These are phyloP conservation scores for Capricornis sumatraensis DNA, from an alignment of 2,113 vertebrate genomes.

Conservation along the genomic window DNA sequence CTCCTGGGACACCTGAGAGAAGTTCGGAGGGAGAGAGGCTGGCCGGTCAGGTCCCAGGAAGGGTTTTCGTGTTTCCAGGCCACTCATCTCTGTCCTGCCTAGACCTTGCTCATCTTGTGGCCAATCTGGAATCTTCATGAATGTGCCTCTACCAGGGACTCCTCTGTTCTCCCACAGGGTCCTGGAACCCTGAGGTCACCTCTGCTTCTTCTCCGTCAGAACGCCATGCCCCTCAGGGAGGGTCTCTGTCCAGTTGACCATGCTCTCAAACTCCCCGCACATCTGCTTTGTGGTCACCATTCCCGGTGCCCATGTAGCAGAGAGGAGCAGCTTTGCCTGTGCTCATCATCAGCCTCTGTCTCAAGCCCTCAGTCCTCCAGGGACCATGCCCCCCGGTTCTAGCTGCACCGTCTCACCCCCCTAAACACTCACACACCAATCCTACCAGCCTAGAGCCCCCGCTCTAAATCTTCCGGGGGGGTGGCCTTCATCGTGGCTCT, in stretches of 20 bases:
- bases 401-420: not conserved
- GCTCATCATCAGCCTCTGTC: not conserved
- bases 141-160: not conserved
- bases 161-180: not conserved
- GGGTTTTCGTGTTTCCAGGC: not conserved
- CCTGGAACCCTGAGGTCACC: not conserved
- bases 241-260: not conserved
- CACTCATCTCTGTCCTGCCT: not conserved
- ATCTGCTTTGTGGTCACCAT: not conserved
- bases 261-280: not conserved
- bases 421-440: not conserved
- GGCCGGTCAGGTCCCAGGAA: not conserved
- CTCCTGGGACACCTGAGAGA: too few species aligned
- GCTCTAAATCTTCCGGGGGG: not conserved
- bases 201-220: not conserved
- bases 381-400: not conserved
- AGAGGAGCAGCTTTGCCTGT: not conserved
- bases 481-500: not conserved
- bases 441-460: not conserved
- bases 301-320: not conserved
- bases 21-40: not conserved
- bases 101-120: not conserved
- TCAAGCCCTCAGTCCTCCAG: too few species aligned
- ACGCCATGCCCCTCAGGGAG: not conserved
- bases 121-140: not conserved